phyloP scores from a whole-genome alignment of 2,113 vertebrate species.

The Illadopsis cleaveri region DNA sequence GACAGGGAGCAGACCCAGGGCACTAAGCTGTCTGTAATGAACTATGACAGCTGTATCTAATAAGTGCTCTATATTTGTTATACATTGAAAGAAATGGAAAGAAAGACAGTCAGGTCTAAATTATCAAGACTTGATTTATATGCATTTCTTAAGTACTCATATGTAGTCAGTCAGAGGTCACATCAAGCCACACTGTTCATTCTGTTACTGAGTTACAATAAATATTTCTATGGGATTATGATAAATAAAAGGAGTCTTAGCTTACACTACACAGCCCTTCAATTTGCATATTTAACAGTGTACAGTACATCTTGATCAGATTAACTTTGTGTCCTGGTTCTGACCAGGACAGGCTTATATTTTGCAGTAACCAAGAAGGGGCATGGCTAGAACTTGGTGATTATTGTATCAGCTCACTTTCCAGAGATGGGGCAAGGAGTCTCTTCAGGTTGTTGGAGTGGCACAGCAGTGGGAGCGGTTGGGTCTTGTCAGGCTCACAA shows the following conservation, averaged over 20 bases:
- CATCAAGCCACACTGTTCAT: neutral
- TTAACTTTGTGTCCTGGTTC: neutral
- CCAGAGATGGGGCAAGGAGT: no score
- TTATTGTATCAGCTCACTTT: neutral
- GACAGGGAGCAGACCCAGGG: neutral
- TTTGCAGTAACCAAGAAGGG: neutral
- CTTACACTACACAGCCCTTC: neutral
- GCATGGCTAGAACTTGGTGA: accelerated
- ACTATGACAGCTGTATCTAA: neutral
- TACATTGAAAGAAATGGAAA: neutral
- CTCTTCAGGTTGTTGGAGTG: neutral
- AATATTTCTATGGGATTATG: neutral
- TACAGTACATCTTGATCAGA: neutral
- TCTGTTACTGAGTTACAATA: neutral
- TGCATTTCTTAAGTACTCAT: neutral
- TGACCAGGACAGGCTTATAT: neutral
- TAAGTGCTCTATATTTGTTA: neutral
- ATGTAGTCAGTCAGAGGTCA: neutral
- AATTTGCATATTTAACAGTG: neutral
- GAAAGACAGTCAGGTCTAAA: neutral
- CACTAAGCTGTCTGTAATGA: neutral
- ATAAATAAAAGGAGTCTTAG: neutral
- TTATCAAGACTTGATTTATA: neutral
- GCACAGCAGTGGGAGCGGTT: accelerated
- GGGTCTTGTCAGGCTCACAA: neutral